Base-by-base conservation (phyloP, 2,888 invertebrate species). In the Alsophila aescularia region DNA sequence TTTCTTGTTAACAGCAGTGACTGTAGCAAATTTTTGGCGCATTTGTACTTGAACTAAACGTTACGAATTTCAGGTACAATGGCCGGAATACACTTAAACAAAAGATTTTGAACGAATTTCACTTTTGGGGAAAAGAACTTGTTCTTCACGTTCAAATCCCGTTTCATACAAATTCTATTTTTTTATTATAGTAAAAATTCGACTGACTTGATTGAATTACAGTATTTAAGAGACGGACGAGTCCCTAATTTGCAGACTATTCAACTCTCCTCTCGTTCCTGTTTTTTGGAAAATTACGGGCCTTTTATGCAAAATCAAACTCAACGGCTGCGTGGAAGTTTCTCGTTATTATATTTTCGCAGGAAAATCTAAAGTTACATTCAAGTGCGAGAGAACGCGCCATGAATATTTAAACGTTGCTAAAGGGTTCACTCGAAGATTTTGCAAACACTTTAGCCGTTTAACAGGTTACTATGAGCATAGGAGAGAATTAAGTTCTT, bases 331-430 rank as follows among this genome's bases (percentile, higher is more conserved):
- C 31, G 12, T 14, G 14, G 48, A 48, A 39, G 27, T 24, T 15
- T n/a, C 13, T 40, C 32, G 18, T 35, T 49, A 27, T 43, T 34
- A 40, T 55, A 54, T 44, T 55, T 49, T 45, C 40, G 42, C 4
- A 40, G 29, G 49, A 49, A 55, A 49, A 54, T 49, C 49, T 40
- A 35, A 39, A 34, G 49, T 35, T 44, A 40, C 32, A 24, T 18
- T 36, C 43, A 24, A 8, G 24, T 54, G 54, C 49, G 44, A 35
- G 43, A 14, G 31, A 16, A 18, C 40, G 44, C 34, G 49, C 27
- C 14, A 55, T 55, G 55, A 55, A 55, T 55, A 55, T 50, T 55
- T 44, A 40, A 55, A 36, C 15, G 35, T 21, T 40, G 15, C 6
- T 27, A 41, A 45, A 40, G 36, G 14, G 32, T 31, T 50, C 49